Percentiles rank a stretch among this genome's conserved stretches.
phyloP scores from a whole-genome alignment of 2,113 vertebrate species.

The Seriola rivoliana region DNA sequence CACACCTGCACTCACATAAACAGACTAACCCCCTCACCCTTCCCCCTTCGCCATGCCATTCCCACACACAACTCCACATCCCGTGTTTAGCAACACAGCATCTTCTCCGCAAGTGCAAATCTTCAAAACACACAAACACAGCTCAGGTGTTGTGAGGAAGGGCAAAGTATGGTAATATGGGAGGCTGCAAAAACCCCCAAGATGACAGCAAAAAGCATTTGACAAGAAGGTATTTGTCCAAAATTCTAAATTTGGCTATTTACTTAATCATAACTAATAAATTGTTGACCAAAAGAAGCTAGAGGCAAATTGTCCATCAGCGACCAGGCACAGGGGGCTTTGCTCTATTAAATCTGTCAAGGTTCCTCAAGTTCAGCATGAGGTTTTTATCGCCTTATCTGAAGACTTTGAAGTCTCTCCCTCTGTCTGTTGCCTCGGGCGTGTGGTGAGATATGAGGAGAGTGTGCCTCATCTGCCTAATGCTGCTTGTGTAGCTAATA shows the following conservation, averaged over 20 bases:
- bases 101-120: slow-evolving; percentile 51
- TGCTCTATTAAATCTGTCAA: slow-evolving; percentile 61
- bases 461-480: slow-evolving; percentile 80
- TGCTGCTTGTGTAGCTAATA: slow-evolving; percentile 85
- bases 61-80: slow-evolving; percentile 26
- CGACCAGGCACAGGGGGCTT: slow-evolving; percentile 13
- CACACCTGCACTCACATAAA: slow-evolving; percentile 63
- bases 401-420: slow-evolving; percentile 72
- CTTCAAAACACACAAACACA: slow-evolving; percentile 63
- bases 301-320: slow-evolving; percentile 32
- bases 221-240: slow-evolving; percentile 1
- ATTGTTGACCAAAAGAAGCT: slow-evolving; percentile 36
- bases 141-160: slow-evolving; percentile 22
- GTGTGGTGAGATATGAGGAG: slow-evolving; percentile 72
- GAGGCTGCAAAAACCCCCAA: slow-evolving; percentile 13
- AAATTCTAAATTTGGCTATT: slow-evolving; percentile 5
- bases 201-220: slow-evolving; percentile 33
- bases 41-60: slow-evolving; percentile 39
- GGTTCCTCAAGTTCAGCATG: slow-evolving; percentile 66
- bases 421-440: slow-evolving; percentile 72
- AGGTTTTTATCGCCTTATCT: slow-evolving; percentile 69
- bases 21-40: slow-evolving; percentile 65
- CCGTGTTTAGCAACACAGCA: slow-evolving; percentile 56
- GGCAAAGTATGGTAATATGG: slow-evolving; percentile 38
- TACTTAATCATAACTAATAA: slow-evolving; percentile 36